Base-by-base conservation (phyloP, 2,888 invertebrate species). In the Galerucella calmariensis region DNA sequence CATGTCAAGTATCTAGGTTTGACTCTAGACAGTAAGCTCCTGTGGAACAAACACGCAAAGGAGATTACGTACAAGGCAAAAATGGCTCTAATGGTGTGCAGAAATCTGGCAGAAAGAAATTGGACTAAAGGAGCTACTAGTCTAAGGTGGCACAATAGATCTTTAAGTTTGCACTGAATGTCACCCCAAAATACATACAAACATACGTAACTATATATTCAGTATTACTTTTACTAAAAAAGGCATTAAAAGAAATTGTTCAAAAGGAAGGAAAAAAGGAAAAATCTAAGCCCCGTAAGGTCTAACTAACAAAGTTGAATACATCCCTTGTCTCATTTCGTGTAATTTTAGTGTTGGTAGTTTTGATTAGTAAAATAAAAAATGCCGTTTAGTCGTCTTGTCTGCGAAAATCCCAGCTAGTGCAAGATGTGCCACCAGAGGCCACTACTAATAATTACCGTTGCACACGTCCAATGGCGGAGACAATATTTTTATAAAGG, bases 361-460 rank as follows among this genome's bases (percentile, higher is more conserved):
- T 80, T 80, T 78, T 81, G 81, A 81, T 81, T 81, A 81, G 74
- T 73, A 72, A 73, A 80, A 79, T 68, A 79, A 79, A 80, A 81
- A 81, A 79, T 74, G 76, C 74, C 77, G 79, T 80, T 79, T 75
- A 77, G 79, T 78, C 75, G 69, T 76, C 77, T 76, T 75, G 77
- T 79, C 66, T 68, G 78, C 74, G 78, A 77, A 77, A 79, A 81
- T 80, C 79, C 79, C 75, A 78, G 80, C 80, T 81, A 80, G 80
- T 81, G 81, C 81, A 80, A 78, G 83, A 85, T 83, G 82, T 81
- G 82, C 83, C 83, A 83, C 84, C 76, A 83, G 84, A 84, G 85
- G 84, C 83, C 82, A 84, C 84, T 84, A 82, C 83, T 83, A 84
- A 85, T 85, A 85, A 85, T 85, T 85, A 85, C 83, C 80, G 62